phyloP scores from a whole-genome alignment of 2,113 vertebrate genomes.

The Dunckerocampus dactyliophorus region DNA sequence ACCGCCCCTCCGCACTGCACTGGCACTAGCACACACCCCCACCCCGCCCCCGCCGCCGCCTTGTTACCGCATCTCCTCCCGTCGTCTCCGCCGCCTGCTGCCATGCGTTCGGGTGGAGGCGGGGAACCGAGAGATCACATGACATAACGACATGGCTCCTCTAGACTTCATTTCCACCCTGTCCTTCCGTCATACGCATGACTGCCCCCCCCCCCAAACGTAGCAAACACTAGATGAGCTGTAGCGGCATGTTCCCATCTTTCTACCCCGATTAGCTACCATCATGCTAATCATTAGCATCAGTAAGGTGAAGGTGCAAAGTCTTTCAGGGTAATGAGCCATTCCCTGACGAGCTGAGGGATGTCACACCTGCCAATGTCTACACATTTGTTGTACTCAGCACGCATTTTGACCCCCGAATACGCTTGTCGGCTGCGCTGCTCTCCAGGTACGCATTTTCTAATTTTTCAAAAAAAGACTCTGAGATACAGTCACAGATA shows the following conservation, averaged over 20 bases:
- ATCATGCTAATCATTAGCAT: slow-evolving; percentile 36
- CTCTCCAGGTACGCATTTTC: no score
- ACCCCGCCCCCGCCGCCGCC: slow-evolving; percentile 18
- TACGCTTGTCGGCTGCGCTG: no score
- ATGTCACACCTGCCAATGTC: background rate
- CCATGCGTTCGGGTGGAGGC: slow-evolving; percentile 61
- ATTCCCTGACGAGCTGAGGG: background rate
- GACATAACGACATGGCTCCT: slow-evolving; percentile 45
- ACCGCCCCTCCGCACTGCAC: background rate
- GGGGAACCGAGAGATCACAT: slow-evolving; percentile 35
- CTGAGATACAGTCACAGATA: no score
- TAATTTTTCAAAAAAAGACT: no score
- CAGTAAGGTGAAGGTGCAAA: slow-evolving; percentile 39
- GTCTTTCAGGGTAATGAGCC: slow-evolving; percentile 47
- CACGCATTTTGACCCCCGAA: no score
- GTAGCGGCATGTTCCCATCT: slow-evolving; percentile 49
- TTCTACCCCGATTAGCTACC: slow-evolving; percentile 25
- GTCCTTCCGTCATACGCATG: slow-evolving; percentile 55
- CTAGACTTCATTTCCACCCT: slow-evolving; percentile 48
- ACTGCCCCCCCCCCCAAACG: background rate
- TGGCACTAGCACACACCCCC: slow-evolving; percentile 36
- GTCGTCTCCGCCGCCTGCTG: slow-evolving; percentile 45
- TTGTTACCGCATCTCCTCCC: slow-evolving; percentile 41
- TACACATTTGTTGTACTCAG: no score
- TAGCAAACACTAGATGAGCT: slow-evolving; percentile 19